Evolutionary conservation across 2,888 invertebrate genomes (phyloP), one percentile per base, ranked within the genome.

Genomic region (Serrognathus titanus): DNA sequence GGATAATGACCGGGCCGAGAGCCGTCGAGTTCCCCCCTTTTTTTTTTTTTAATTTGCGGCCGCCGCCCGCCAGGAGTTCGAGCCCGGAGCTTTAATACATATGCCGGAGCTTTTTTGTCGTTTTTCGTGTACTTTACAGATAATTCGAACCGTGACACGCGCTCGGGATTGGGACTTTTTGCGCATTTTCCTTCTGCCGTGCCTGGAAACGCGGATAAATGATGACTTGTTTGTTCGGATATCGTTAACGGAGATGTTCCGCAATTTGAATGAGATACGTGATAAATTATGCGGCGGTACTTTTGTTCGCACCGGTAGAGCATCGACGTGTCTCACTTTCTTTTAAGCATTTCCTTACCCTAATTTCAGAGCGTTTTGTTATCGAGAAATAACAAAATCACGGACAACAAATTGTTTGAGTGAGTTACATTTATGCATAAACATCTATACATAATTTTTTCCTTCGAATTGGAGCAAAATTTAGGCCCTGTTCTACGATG

Each of bases 211-310:
- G 49, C 41, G 55, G 49, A 55, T 55, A 55, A 55, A 39, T 49
- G 55, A 55, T 54, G 55, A 55, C 55, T 54, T 54, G 54, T 54
- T 54, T 54, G 54, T 54, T 48, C 11, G 48, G 54, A 55, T 55
- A 55, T 49, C 55, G 55, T 55, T 55, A 16, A 38, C 16, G 37
- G 24, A 31, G 24, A 31, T 31, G 24, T 31, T 31, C 24, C 4
- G 24, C 24, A 31, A 31, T 31, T 31, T 31, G 24, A 31, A 31
- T 31, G 24, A 31, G 16, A 46, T 20, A 12, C 46, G 46, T 24
- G 46, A 13, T 20, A 46, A 11, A n/a, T 46, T 12, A 6, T 24
- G 16, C 12, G 10, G 10, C 31, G 48, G 24, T 31, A 31, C 24
- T 31, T 31, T 31, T 31, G 24, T 31, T 31, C 24, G 24, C 24